Evolutionary conservation across 2,797 vertebrate species (phyloP).

Genomic region (Chromis chromis): DNA sequence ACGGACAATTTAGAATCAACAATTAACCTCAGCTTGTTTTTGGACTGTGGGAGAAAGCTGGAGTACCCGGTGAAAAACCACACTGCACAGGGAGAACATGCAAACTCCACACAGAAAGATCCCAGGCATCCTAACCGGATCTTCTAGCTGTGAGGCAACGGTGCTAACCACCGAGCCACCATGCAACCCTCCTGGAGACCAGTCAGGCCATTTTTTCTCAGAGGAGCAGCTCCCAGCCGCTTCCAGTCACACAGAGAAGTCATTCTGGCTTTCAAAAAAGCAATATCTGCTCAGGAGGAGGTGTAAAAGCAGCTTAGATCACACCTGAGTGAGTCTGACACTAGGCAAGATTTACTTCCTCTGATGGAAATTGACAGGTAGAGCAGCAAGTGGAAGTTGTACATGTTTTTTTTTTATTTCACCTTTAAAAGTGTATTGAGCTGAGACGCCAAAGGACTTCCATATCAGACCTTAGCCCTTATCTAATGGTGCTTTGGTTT

Average conservation of each 20-base stretch:
- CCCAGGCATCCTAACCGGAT: no score
- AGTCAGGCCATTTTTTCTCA: background rate
- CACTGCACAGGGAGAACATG: no score
- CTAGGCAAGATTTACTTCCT: background rate
- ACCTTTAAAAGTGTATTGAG: background rate
- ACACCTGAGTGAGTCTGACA: conserved; percentile 24
- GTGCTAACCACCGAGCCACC: no score
- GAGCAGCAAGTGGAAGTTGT: background rate
- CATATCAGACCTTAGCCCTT: background rate
- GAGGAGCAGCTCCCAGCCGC: conserved; percentile 11
- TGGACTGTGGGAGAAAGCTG: no score
- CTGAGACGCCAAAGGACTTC: background rate
- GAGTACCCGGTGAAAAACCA: no score
- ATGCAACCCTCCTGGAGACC: conserved; percentile 1
- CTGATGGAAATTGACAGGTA: background rate
- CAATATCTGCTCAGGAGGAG: conserved; percentile 23
- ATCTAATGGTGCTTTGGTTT: no score
- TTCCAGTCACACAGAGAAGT: conserved; percentile 11
- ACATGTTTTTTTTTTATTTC: background rate
- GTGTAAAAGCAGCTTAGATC: conserved; percentile 15
- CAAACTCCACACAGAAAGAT: no score
- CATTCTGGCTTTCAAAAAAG: conserved; percentile 12
- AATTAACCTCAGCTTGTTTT: no score
- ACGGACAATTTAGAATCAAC: no score
- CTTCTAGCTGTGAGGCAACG: no score